These are phyloP conservation scores for Simalia tracyae DNA, from an alignment of 2,797 vertebrate species.

Conservation along the genomic window DNA sequence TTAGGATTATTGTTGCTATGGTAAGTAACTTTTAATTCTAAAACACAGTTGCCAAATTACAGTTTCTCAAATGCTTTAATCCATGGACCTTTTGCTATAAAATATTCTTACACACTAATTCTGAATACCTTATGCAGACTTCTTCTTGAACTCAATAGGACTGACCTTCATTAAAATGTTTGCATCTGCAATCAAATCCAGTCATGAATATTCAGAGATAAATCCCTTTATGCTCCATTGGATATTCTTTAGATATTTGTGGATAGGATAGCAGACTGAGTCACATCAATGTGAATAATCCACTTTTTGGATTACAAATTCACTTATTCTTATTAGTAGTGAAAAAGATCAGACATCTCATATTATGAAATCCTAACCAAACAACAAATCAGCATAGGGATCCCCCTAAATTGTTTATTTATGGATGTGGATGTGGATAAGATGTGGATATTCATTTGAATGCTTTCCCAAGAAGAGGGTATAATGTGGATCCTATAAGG, in stretches of 20 bases:
- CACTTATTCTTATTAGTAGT: not conserved
- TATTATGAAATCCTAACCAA: not conserved
- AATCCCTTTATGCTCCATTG: not conserved
- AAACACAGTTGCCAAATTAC: not conserved
- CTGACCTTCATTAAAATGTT: not conserved
- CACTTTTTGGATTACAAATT: not conserved
- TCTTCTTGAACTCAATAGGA: not conserved
- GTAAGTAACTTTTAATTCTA: not conserved
- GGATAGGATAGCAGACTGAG: not conserved
- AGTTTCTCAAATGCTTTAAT: not conserved
- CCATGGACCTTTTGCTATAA: not conserved
- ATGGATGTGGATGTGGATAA: not conserved
- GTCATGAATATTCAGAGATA: not conserved
- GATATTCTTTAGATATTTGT: not conserved
- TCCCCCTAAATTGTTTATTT: not conserved
- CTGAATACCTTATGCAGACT: not conserved
- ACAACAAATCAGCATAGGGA: not conserved
- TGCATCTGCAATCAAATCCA: not conserved
- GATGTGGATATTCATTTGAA: not conserved
- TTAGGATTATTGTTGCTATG: not conserved
- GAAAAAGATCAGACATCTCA: not conserved
- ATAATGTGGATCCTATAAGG: not conserved
- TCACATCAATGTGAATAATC: not conserved
- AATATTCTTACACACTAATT: not conserved
- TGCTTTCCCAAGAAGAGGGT: not conserved